Percentiles rank a stretch among this genome's conserved stretches.
These are phyloP conservation scores for Cirrhinus molitorella DNA, from an alignment of 2,797 vertebrate species.

Conservation along the genomic window DNA sequence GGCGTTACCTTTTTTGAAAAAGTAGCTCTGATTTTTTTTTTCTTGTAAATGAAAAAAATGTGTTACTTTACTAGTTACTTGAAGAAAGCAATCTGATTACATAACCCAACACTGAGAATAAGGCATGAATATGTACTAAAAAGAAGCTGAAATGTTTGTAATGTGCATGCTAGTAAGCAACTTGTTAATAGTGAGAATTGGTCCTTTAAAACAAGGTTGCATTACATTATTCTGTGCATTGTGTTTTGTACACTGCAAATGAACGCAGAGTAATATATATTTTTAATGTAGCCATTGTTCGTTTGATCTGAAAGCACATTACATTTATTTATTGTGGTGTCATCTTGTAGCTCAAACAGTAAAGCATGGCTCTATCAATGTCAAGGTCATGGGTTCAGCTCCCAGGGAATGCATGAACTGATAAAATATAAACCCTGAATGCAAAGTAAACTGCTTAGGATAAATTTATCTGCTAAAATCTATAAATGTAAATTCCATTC, in stretches of 20 bases:
- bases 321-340: no score
- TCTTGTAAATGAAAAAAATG: no score
- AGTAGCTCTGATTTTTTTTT: no score
- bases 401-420: neutral
- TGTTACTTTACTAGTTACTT: no score
- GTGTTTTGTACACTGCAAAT: neutral
- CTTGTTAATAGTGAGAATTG: no score
- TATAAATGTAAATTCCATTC: neutral
- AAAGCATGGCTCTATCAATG: neutral
- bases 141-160: neutral
- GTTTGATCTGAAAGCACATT: neutral
- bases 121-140: no score
- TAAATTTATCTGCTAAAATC: neutral
- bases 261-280: neutral
- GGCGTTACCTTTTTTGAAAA: no score
- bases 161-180: neutral
- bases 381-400: neutral
- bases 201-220: neutral
- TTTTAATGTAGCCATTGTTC: neutral
- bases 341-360: neutral
- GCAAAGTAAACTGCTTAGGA: neutral
- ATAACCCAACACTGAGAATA: no score
- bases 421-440: neutral
- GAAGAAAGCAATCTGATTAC: no score
- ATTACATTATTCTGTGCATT: neutral